phyloP scores from a whole-genome alignment of 2,113 vertebrate genomes.

The Lasiurus cinereus region DNA sequence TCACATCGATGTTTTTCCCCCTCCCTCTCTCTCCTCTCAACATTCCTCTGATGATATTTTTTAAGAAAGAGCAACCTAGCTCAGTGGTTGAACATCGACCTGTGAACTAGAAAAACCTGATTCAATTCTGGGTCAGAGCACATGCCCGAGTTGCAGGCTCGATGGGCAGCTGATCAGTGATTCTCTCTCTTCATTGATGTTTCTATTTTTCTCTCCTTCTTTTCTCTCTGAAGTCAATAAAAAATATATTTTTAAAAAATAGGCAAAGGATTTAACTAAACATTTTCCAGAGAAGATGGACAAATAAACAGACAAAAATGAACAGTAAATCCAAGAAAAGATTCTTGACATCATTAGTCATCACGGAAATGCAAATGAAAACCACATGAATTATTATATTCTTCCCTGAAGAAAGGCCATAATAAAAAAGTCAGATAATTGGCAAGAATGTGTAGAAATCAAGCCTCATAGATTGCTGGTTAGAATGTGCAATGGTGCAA shows the following conservation, averaged over 20 bases:
- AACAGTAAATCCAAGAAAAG: neutral
- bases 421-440: neutral
- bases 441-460: neutral
- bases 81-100: too few species aligned
- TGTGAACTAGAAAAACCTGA: too few species aligned
- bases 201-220: too few species aligned
- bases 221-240: too few species aligned
- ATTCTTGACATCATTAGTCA: neutral
- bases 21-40: neutral
- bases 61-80: too few species aligned
- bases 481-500: neutral
- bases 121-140: too few species aligned
- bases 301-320: slow-evolving; percentile 18
- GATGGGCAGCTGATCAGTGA: too few species aligned
- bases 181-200: too few species aligned
- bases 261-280: neutral
- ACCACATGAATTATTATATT: neutral
- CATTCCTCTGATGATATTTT: too few species aligned
- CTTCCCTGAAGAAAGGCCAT: neutral
- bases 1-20: too few species aligned
- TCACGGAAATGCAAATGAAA: slow-evolving; percentile 22
- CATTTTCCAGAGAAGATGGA: neutral
- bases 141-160: too few species aligned
- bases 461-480: neutral
- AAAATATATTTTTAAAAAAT: neutral